Evolutionary conservation across 2,888 invertebrate species (phyloP).

Genomic region (Folsomia manolachei): DNA sequence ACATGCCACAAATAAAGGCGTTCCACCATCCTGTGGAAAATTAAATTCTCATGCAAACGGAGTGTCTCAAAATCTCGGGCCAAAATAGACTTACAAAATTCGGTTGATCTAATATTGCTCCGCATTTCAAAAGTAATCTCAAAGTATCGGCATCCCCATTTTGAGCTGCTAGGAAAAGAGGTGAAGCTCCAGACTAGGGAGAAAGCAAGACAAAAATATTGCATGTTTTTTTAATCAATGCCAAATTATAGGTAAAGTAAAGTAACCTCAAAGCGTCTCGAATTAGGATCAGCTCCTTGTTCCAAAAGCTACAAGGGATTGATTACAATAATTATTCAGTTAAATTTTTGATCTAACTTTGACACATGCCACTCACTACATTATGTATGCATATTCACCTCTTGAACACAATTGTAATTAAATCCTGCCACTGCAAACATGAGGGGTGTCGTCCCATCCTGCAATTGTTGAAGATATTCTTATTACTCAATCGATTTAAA

Average conservation of each 20-base stretch:
- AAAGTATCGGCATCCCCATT: conserved; percentile 85
- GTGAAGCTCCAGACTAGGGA: conserved; percentile 86
- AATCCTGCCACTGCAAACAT: conserved; percentile 89
- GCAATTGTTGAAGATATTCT: no score
- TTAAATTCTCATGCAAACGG: conserved; percentile 19
- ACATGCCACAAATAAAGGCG: conserved; percentile 86
- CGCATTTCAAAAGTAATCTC: conserved; percentile 70
- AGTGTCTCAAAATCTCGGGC: not conserved
- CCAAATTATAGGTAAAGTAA: no score
- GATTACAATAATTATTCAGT: no score
- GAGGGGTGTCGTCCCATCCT: conserved; percentile 93
- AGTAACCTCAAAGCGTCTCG: conserved; percentile 67
- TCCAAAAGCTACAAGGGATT: no score
- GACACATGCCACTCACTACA: no score
- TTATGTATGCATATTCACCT: no score
- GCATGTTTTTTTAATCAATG: not conserved
- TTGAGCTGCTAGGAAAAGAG: conserved; percentile 91
- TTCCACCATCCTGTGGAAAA: conserved; percentile 82
- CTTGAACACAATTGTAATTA: conserved; percentile 79
- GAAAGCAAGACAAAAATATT: not conserved
- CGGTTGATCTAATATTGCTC: conserved; percentile 72
- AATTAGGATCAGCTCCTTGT: conserved; percentile 86
- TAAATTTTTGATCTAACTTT: no score
- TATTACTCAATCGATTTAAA: no score
- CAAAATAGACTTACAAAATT: conserved; percentile 64